Conservation (phyloP, 2,797 vertebrate species). For the Ciconia nigra region DNA sequence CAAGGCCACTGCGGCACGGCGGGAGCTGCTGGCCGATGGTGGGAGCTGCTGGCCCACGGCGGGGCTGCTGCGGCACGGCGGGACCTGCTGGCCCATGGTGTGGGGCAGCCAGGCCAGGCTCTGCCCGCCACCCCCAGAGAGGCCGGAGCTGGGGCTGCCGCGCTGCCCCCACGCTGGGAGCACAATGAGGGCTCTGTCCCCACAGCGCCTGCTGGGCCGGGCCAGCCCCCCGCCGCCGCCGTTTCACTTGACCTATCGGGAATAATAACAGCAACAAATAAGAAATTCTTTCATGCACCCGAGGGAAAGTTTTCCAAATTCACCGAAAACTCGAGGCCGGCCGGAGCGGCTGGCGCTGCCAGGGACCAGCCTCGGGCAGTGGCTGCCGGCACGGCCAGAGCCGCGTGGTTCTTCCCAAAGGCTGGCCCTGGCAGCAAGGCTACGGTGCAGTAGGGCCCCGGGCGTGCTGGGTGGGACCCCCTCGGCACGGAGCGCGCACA, state of each 20-base stretch:
- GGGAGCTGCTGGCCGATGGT: neutral
- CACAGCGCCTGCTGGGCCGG: neutral
- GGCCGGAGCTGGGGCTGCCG: neutral
- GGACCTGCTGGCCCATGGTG: rapidly evolving
- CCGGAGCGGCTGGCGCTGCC: neutral
- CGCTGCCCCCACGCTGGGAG: neutral
- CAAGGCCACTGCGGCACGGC: neutral
- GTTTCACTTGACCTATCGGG: conserved; percentile 66
- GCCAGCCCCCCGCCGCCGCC: neutral
- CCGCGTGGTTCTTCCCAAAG: neutral
- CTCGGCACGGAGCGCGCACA: rapidly evolving
- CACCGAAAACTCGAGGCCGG: neutral
- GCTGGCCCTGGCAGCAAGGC: neutral
- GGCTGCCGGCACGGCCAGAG: neutral
- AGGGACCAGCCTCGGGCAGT: neutral
- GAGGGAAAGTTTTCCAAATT: conserved; percentile 23
- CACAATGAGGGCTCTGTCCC: conserved; percentile 66
- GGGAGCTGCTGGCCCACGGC: neutral
- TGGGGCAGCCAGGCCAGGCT: neutral
- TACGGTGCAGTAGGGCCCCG: neutral
- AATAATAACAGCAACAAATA: conserved; percentile 60
- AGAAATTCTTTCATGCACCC: conserved; percentile 10
- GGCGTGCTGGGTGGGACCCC: rapidly evolving
- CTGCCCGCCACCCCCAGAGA: neutral
- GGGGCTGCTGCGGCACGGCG: neutral